Base-by-base conservation (phyloP, 2,113 vertebrate genomes). In the Plecturocebus donacophilus region DNA sequence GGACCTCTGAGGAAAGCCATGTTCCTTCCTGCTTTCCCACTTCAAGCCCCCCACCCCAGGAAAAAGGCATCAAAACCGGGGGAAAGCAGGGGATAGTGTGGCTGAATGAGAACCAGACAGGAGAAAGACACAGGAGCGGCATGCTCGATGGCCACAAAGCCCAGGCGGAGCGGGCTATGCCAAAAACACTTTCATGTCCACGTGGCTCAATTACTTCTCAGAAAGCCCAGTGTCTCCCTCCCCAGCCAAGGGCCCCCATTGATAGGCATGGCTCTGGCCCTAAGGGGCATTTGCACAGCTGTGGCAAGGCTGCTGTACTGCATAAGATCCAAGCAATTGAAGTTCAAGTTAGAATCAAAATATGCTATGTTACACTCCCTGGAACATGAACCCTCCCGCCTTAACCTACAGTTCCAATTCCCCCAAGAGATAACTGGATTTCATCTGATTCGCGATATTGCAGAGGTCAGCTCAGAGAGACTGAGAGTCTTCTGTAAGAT, bases 261-360 rank as follows among this genome's bases (percentile, higher is more conserved):
- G 38, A 61, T 0, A 45, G 58, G 40, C 6, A 7, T 20, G 8
- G 14, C 42, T 64, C 12, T 35, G 40, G 38, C 3, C 19, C 32
- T 30, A 27, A 61, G 8, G 20, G n/a, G 32, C 8, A 0, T 94
- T 14, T 32, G 10, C 35, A n/a, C 40, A 17, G 35, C 6, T 3
- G 12, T 21, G n/a, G 30, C 32, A 71, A 49, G 35, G n/a, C 40
- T 79, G 13, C 21, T 58, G 17, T 30, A 35, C 5, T 71, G 21
- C 68, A 54, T n/a, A 77, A 76, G 64, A 88, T 17, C 77, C 0
- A 0, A 49, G 45, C 0, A 0, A 49, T 45, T 4, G 4, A 17
- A 1, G 23, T 56, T 54, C 17, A 10, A 19, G 71, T 90, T 90
- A 38, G 92, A 45, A 89, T 7, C 38, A 52, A 90, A 52, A 82